Evolutionary conservation across 2,888 invertebrate genomes (phyloP), one percentile per base, ranked within the genome.

Genomic region (Pteria penguin): DNA sequence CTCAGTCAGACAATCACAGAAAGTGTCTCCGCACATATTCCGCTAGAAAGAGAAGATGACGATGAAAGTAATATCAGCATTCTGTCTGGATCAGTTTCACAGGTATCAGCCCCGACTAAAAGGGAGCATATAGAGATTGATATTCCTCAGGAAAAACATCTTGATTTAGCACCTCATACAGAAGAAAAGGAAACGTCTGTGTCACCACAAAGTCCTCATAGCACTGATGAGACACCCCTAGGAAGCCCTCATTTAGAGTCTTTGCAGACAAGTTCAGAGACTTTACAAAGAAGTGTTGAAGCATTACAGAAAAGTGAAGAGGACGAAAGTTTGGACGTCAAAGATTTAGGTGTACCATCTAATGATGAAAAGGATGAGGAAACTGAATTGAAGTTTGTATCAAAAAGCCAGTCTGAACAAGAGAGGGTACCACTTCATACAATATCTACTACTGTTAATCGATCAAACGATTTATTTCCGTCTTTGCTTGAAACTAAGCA

Each of bases 1-100:
- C 71, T 85, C 60, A 78, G 81, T 57, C 80, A 85, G 65, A 86
- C 85, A 4, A 86, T 86, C 61, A 86, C 82, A 67, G 80, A 84
- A 60, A 79, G 81, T 63, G 82, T 86, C 18, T 80, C 76, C 32
- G 82, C 84, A 63, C 83, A 84, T 72, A 75, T 85, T 65, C 76
- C 76, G 24, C 31, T 33, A 18, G 58, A 36, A 33, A 57, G 68
- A 5, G 62, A 72, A 0, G 72, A 71, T 4, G 69, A 65, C 31
- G 54, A 68, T n/a, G 55, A 55, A 32, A 68, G 68, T 58, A 45
- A 45, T 18, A 14, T 68, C 32, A 77, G 72, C 60, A 60, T 63
- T n/a, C 63, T 63, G 52, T 77, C 76, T 29, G 76, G 76, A n/a
- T 77, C 76, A 5, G 55, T 36, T 11, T 76, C 72, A 22, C 8